phyloP scores from a whole-genome alignment of 2,888 invertebrate species.

The Odontomyia ornata region DNA sequence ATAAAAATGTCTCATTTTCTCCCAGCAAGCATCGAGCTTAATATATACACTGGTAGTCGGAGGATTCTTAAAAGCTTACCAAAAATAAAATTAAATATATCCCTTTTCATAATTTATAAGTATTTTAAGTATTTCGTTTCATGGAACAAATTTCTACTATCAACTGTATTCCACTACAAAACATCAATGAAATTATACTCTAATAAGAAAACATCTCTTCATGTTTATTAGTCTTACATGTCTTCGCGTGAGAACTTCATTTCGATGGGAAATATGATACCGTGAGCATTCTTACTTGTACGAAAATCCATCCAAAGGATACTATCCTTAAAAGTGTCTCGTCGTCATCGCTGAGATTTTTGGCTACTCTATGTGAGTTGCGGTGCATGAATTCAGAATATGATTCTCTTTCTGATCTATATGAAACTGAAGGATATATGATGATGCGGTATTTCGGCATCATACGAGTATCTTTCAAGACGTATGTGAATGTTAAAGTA shows the following conservation, averaged over 20 bases:
- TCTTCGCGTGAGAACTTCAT: slow-evolving; percentile 45
- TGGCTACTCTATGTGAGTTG: background rate
- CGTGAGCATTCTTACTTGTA: slow-evolving; percentile 35
- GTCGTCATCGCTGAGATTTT: slow-evolving; percentile 14
- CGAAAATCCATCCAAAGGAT: slow-evolving; percentile 23
- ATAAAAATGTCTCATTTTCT: too few species aligned
- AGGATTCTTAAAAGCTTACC: too few species aligned
- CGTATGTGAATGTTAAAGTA: background rate
- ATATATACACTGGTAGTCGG: too few species aligned
- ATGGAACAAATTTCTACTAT: too few species aligned
- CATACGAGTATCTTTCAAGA: background rate
- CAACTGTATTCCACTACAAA: background rate
- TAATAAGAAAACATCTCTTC: slow-evolving; percentile 39
- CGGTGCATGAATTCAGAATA: slow-evolving; percentile 2
- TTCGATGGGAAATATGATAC: slow-evolving; percentile 49
- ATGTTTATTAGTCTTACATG: slow-evolving; percentile 34
- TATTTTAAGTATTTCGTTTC: too few species aligned
- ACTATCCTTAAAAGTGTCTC: background rate
- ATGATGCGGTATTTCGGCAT: slow-evolving; percentile 19
- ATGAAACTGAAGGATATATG: background rate
- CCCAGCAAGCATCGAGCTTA: too few species aligned
- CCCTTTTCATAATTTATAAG: too few species aligned
- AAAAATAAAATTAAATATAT: too few species aligned
- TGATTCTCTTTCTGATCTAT: slow-evolving; percentile 23
- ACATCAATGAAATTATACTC: slow-evolving; percentile 27